Evolutionary conservation across 1,140 invertebrate species (phyloP).

Genomic region (Zaprionus nigranus): DNA sequence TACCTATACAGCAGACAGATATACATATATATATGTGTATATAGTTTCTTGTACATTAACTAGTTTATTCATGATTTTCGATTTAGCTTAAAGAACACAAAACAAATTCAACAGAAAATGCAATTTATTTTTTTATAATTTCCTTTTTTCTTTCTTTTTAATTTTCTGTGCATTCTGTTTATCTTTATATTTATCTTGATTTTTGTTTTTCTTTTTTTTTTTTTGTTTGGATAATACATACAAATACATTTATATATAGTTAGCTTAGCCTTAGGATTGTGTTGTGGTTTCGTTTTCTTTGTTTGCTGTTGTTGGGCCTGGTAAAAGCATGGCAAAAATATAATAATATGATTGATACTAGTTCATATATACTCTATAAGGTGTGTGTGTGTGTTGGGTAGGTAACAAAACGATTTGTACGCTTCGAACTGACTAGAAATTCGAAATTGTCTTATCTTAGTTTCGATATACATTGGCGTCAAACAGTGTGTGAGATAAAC

Average conservation of each 20-base stretch:
- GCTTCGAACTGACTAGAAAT: conserved; percentile 74
- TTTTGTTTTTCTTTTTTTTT: neutral
- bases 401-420: conserved; percentile 65
- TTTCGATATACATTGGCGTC: conserved; percentile 28
- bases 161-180: conserved; percentile 26
- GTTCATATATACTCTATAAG: conserved; percentile 48
- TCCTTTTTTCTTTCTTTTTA: conserved; percentile 13
- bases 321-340: conserved; percentile 60
- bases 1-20: conserved; percentile 13
- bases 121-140: conserved; percentile 17
- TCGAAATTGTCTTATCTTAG: conserved; percentile 56
- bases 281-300: conserved; percentile 31
- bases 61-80: conserved; percentile 43
- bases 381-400: conserved; percentile 36
- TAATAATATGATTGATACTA: conserved; percentile 59
- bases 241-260: conserved; percentile 24
- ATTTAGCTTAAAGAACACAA: conserved; percentile 37
- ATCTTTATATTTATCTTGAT: neutral
- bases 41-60: conserved; percentile 51
- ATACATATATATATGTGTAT: conserved; percentile 33
- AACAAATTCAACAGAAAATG: conserved; percentile 38
- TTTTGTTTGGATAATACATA: conserved; percentile 61
- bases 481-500: conserved; percentile 41
- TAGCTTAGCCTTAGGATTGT: conserved; percentile 66
- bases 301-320: conserved; percentile 41